Conservation (phyloP, 2,888 invertebrate species). For the Drosophila emarginata region DNA sequence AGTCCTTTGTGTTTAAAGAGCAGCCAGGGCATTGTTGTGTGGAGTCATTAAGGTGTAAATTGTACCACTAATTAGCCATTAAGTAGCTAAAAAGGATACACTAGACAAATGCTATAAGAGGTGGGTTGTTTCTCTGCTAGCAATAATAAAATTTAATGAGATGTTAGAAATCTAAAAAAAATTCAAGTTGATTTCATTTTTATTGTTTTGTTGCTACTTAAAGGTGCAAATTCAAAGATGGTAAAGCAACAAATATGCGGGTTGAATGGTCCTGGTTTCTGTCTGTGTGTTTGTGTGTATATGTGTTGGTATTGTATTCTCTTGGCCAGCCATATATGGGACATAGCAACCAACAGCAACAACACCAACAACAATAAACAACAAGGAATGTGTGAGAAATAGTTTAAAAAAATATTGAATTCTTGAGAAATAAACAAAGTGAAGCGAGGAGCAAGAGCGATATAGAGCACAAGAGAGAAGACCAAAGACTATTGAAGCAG, state of each 20-base stretch:
- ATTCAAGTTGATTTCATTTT: background rate
- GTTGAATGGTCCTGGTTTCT: background rate
- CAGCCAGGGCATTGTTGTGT: slow-evolving; percentile 53
- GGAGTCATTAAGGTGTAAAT: slow-evolving; percentile 78
- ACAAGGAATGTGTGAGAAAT: slow-evolving; percentile 55
- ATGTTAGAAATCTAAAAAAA: background rate
- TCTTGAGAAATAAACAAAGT: slow-evolving; percentile 74
- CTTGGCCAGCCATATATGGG: slow-evolving; percentile 36
- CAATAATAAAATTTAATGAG: slow-evolving; percentile 71
- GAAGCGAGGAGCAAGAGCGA: slow-evolving; percentile 43
- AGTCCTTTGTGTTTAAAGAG: slow-evolving; percentile 21
- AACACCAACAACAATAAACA: slow-evolving; percentile 24
- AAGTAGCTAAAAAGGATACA: slow-evolving; percentile 53
- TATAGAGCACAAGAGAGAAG: background rate
- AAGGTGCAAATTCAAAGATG: slow-evolving; percentile 22
- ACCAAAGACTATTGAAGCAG: slow-evolving; percentile 68
- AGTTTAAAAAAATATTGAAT: slow-evolving; percentile 69
- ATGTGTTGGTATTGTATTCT: slow-evolving; percentile 20
- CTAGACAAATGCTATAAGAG: slow-evolving; percentile 41
- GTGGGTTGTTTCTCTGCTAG: slow-evolving; percentile 28
- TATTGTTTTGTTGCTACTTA: slow-evolving; percentile 13
- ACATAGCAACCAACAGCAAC: background rate
- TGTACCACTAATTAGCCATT: slow-evolving; percentile 77
- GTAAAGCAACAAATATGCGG: background rate
- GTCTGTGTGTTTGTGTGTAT: background rate